Evolutionary conservation across 2,113 vertebrate genomes (phyloP), one percentile per base, ranked within the genome.

Genomic region (Cyprinodon variegatus): DNA sequence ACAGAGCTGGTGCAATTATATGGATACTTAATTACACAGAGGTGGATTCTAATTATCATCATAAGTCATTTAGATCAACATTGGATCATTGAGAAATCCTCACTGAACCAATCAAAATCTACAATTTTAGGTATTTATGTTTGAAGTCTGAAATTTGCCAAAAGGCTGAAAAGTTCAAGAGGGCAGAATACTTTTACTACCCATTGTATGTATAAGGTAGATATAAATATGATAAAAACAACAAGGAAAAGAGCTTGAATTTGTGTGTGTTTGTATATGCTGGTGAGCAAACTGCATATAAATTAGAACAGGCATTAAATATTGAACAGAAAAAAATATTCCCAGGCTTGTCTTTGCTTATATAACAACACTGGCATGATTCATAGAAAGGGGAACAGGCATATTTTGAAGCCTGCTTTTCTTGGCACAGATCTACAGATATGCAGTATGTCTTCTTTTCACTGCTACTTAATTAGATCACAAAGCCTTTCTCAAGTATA

Each of bases 261-360:
- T 69, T 66, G 48, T 62, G 76, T 71, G 82, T 72, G 69, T 70
- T 78, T 80, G 70, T 29, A 72, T 61, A 48, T 73, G 76, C 72
- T 46, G 41, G 77, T 82, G 78, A 75, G 67, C 82, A 88, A 83
- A 74, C 83, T 68, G 89, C 91, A 93, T 92, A 90, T 93, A 83
- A 92, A 93, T 90, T 80, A 67, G 85, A 80, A 59, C 70, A 83
- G 61, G 83, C 89, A 93, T 94, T 83, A 94, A 94, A 94, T 90
- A 94, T 93, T 94, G 85, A 94, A 84, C 38, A 82, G 78, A 82
- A 88, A 90, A 67, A 93, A 89, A 89, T 85, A 92, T 91, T 92
- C 89, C 86, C 89, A 81, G 79, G 77, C 81, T 78, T 50, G 83
- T 72, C 84, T 83, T 81, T 85, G 79, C 90, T 93, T 92, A 90